Percentiles rank a stretch among this genome's conserved stretches.
These are phyloP conservation scores for Lasioglossum baleicum DNA, from an alignment of 1,140 invertebrate genomes.

Conservation along the genomic window DNA sequence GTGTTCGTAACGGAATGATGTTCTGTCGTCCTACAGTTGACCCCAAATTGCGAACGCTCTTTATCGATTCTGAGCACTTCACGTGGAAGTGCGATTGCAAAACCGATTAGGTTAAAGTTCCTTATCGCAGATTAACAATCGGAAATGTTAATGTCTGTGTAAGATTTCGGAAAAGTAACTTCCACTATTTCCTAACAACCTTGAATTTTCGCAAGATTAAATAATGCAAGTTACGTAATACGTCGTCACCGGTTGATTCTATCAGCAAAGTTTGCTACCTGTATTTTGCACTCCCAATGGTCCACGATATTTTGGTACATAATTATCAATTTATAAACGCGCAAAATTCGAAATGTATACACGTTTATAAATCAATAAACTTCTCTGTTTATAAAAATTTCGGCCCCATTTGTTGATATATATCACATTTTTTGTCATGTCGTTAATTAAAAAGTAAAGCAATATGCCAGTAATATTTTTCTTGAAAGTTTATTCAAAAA, in stretches of 20 bases:
- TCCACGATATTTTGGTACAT: too few relatives aligned
- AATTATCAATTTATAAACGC: not conserved
- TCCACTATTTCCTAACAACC: not conserved
- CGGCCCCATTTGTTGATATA: not conserved
- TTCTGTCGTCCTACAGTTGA: conserved; percentile 64
- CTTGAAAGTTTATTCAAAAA: conserved; percentile 50
- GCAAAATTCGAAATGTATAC: not conserved
- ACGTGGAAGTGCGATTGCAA: not conserved
- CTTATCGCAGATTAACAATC: not conserved
- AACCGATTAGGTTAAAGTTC: not conserved
- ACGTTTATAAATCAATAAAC: not conserved
- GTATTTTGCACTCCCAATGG: not conserved
- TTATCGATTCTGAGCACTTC: conserved; percentile 46
- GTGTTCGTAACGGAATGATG: conserved; percentile 61
- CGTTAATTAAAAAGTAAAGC: too few relatives aligned
- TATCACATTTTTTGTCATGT: too few relatives aligned
- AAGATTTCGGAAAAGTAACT: not conserved
- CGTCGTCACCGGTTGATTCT: too few relatives aligned
- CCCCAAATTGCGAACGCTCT: conserved; percentile 48
- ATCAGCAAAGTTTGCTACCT: not conserved
- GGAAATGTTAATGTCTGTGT: not conserved
- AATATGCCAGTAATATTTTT: not conserved
- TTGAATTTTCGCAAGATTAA: not conserved
- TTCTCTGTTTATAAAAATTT: too few relatives aligned
- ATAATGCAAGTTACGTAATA: conserved; percentile 13